These are phyloP conservation scores for Hymenochirus boettgeri DNA, from an alignment of 2,113 vertebrate species.

Conservation along the genomic window DNA sequence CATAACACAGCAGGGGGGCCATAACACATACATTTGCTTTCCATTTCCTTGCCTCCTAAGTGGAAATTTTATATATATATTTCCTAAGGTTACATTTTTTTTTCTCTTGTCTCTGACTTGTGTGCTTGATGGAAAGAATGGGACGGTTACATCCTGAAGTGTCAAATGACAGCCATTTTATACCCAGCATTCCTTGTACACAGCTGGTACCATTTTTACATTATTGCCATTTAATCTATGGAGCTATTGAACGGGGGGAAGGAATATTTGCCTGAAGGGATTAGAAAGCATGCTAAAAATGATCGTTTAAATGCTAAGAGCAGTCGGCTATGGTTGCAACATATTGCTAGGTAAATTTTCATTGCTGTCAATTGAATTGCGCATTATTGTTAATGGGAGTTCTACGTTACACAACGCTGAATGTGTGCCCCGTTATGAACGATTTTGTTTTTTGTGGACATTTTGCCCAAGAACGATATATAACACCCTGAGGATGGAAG, in stretches of 20 bases:
- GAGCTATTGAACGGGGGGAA: constrained; percentile 18
- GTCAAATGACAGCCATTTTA: not conserved
- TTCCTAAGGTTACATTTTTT: too few relatives aligned
- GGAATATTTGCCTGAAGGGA: constrained; percentile 40
- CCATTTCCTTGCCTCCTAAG: too few relatives aligned
- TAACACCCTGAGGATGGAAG: constrained; percentile 26
- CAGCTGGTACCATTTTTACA: constrained; percentile 43
- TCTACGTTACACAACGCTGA: constrained; percentile 37
- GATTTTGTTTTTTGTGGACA: constrained; percentile 36
- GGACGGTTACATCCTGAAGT: not conserved
- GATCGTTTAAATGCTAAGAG: constrained; percentile 32
- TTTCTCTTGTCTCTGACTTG: not conserved
- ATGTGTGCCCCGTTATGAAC: constrained; percentile 40
- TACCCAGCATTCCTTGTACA: not conserved
- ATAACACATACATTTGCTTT: too few relatives aligned
- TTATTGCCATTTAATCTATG: constrained; percentile 43
- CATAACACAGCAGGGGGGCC: too few relatives aligned
- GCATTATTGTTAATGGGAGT: constrained; percentile 40
- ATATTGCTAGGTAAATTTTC: constrained; percentile 32
- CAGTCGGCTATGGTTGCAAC: constrained; percentile 11
- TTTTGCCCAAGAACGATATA: constrained; percentile 33
- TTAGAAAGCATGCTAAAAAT: not conserved
- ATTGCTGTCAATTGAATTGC: not conserved
- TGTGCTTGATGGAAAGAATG: not conserved
- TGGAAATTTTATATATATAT: too few relatives aligned